Percentiles rank a stretch among this genome's conserved stretches.
Conservation (phyloP, 2,888 invertebrate species). For the Trachelus troglodyta region DNA sequence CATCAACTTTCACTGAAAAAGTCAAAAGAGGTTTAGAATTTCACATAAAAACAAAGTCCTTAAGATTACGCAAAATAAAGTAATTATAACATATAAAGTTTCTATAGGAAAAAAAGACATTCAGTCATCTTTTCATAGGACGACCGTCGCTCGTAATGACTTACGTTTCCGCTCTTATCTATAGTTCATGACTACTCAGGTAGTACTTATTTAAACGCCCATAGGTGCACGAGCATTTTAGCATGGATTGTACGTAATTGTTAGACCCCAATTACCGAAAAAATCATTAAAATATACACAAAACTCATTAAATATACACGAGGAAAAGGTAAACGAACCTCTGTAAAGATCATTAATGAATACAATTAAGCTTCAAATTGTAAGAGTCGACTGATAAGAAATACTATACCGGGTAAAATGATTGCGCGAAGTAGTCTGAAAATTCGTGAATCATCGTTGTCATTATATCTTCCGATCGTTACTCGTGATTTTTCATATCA, state of each 20-base stretch:
- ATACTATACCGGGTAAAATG: not conserved
- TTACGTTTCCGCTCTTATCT: not conserved
- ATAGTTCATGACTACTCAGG: not conserved
- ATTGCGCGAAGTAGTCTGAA: not conserved
- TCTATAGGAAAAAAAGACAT: not conserved
- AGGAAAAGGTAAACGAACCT: not conserved
- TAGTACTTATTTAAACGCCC: not conserved
- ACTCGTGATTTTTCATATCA: not conserved
- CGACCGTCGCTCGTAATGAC: not conserved
- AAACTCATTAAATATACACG: not conserved
- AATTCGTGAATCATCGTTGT: not conserved
- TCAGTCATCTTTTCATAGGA: not conserved
- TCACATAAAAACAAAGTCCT: not conserved
- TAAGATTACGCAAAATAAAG: not conserved
- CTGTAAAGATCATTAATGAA: not conserved
- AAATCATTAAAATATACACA: not conserved
- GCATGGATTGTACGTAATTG: not conserved
- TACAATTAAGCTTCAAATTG: not conserved
- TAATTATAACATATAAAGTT: not conserved
- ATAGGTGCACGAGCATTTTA: not conserved
- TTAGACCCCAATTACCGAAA: not conserved
- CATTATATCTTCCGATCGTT: not conserved
- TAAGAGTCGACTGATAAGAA: not conserved
- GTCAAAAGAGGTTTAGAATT: slow-evolving; percentile 12
- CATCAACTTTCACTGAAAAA: slow-evolving; percentile 83